These are phyloP conservation scores for Vidua macroura DNA, from an alignment of 2,113 vertebrate genomes.

Conservation along the genomic window DNA sequence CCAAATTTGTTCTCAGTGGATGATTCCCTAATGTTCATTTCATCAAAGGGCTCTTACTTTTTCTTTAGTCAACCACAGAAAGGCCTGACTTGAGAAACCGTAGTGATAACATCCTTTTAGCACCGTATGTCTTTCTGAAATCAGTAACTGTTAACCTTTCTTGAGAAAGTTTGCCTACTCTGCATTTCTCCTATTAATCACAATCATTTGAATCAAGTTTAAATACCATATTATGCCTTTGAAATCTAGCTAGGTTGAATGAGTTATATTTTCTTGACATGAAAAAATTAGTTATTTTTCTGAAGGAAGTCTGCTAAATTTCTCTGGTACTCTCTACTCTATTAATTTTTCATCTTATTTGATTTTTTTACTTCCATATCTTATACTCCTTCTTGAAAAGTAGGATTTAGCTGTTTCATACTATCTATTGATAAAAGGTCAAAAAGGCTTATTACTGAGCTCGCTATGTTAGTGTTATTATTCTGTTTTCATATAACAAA, in stretches of 20 bases:
- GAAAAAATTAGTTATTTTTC: not conserved
- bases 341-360: not conserved
- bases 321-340: not conserved
- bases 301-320: not conserved
- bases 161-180: not conserved
- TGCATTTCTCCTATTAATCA: not conserved
- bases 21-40: not conserved
- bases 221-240: not conserved
- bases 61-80: not conserved
- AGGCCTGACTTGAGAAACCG: not conserved
- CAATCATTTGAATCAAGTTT: not conserved
- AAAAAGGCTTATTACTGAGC: not conserved
- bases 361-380: not conserved
- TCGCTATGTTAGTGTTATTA: not conserved
- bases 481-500: not conserved
- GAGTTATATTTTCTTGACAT: not conserved
- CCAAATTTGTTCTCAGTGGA: not conserved
- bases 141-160: not conserved
- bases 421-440: not conserved
- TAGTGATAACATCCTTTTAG: not conserved
- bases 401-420: not conserved
- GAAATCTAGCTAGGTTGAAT: not conserved
- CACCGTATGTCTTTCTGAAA: not conserved
- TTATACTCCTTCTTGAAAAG: not conserved
- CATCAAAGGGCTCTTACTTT: not conserved